Conservation (phyloP, 2,113 vertebrate species). For the Pituophis catenifer region DNA sequence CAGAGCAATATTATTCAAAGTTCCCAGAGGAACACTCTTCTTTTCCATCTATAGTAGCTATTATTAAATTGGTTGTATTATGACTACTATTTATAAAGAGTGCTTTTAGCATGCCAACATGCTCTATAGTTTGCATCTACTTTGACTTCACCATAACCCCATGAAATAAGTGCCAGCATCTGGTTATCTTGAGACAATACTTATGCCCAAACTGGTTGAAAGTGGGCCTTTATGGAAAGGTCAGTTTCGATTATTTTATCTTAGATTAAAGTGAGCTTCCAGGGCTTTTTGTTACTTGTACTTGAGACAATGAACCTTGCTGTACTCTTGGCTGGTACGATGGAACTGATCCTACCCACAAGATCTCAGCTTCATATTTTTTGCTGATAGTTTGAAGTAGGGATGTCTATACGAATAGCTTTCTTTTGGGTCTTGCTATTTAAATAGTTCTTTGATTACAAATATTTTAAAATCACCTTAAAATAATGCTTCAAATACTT, state of each 20-base stretch:
- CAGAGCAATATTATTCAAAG: constrained; percentile 2
- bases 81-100: background rate
- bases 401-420: background rate
- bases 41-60: constrained; percentile 17
- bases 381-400: background rate
- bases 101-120: background rate
- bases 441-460: background rate
- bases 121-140: background rate
- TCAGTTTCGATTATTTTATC: background rate
- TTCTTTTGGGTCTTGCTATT: background rate
- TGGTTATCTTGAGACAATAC: background rate
- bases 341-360: background rate
- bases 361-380: background rate
- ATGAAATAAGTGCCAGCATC: background rate
- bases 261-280: background rate
- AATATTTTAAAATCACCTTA: background rate
- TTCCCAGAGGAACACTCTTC: constrained; percentile 18
- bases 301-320: background rate
- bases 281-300: background rate
- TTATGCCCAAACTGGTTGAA: background rate
- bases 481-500: background rate
- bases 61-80: background rate
- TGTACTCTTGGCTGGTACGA: background rate
- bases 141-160: background rate
- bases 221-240: background rate